Evolutionary conservation across 2,113 vertebrate genomes (phyloP), one percentile per base, ranked within the genome.

Genomic region (Paramisgurnus dabryanus): DNA sequence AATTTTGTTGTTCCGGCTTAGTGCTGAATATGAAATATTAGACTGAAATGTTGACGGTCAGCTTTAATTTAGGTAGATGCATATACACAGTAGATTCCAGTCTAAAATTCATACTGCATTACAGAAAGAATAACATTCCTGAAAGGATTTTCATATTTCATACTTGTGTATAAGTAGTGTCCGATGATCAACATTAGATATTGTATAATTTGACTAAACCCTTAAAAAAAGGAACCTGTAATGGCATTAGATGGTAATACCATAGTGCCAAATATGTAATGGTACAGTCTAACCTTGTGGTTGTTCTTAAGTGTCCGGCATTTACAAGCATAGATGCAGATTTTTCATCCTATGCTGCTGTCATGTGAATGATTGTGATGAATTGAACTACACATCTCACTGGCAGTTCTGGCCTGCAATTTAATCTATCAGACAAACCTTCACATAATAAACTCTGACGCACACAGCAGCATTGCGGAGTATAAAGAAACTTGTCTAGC

Each of bases 1-100:
- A 76, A 76, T 64, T 76, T 76, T 50, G 60, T 39, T 76, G 13
- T 76, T 64, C 43, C 22, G 22, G 18, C 73, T 76, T 76, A 50
- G 43, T 34, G 45, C 60, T 39, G 57, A 76, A 64, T 64, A 76
- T 76, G 60, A 76, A 76, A 43, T 64, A 64, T 64, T 76, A 60
- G 73, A 76, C 60, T 64, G 73, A 49, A 76, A 60, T 64, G 73
- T 22, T 64, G 22, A 64, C 58, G 43, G 73, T 64, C 73, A 64
- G 58, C 43, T 76, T 76, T 64, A 64, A 76, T 76, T 64, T n/a
- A 64, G 64, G 45, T n/a, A 22, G 73, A 76, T 64, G 60, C 15
- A 58, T 76, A 50, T 76, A 22, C 73, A 49, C 27, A 5, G 11
- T 7, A 12, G 60, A 13, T 60, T 9, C 7, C 43, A 64, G 43